Base-by-base conservation (phyloP, 2,888 invertebrate genomes). In the Phasia obesa region DNA sequence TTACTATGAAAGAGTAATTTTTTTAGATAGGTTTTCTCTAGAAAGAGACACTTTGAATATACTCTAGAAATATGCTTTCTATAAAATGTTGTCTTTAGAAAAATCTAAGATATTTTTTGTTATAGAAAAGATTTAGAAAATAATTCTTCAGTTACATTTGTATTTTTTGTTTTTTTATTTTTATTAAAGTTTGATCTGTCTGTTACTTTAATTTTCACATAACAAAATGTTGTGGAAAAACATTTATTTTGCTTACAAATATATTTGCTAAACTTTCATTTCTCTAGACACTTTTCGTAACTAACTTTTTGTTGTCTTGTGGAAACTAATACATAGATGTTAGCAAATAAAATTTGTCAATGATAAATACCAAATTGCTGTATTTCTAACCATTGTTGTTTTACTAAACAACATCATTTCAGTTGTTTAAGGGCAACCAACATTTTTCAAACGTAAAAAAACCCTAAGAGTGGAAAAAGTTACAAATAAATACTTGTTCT, bases 311-410 rank as follows among this genome's bases (percentile, higher is more conserved):
- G 17, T 9, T 38, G 7, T 11, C 38, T 7, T 9, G 5, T 11
- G 4, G 38, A 27, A 6, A 5, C 6, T 27, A 27, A 5, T 27
- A 2, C 25, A 64, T 11, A 49, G 4, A 19, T 7, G 1, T 11
- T 15, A 62, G 44, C 11, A 21, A 69, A 5, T 19, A 19, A 27
- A 73, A 73, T 65, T 76, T 81, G 76, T 65, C 67, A 60, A 55
- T 76, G 35, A 71, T 76, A 81, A 81, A 81, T 76, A 67, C 49
- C 47, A 49, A 53, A 70, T 76, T 49, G 59, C 53, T 59, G 55
- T 65, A 47, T 44, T 64, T 57, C 51, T 57, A 31, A 25, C 65
- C 49, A 65, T 79, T 73, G 65, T 81, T 53, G 53, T 59, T 65
- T 31, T 53, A 81, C 59, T 51, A 21, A 31, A 35, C 31, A 67